Evolutionary conservation across 2,797 vertebrate genomes (phyloP), one percentile per base, ranked within the genome.

Genomic region (Neosilurus hyrtlii): DNA sequence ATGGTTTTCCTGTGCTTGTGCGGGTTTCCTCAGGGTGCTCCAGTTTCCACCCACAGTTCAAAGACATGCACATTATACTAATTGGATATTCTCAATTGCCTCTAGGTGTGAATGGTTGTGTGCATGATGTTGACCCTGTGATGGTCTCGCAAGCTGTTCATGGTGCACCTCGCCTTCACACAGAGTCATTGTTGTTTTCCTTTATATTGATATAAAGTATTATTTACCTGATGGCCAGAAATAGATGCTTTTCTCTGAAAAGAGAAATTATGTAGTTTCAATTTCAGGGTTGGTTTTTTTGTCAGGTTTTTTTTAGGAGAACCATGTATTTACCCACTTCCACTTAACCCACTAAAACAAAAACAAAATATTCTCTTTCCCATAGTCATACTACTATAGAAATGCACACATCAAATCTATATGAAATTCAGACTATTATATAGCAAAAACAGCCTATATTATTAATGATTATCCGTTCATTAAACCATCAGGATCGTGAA

Each of bases 231-330:
- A 72, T 52, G 26, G 70, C n/a, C 14, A 54, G 51, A 72, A 72
- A 72, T 72, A 72, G 70, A 16, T 26, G 1, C 7, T 24, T 1
- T 62, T 62, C 35, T n/a, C 0, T 20, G 43, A 66, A 66, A 79
- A 30, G 61, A 79, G 77, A 54, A 79, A 30, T 66, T 15, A 54
- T 22, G 2, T 20, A 8, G 62, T 66, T 79, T 66, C 49, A 8
- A 0, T 79, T 79, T 66, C 16, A 11, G 20, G n/a, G n/a, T n/a
- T n/a, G n/a, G n/a, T n/a, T n/a, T n/a, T n/a, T n/a, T n/a, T n/a
- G n/a, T n/a, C n/a, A n/a, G n/a, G n/a, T 63, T 65, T 9, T 26
- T 79, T 79, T 79, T 11, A 79, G 77, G 43, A 56, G 63, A 79
- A 66, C 63, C 62, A 67, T 3, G 24, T 15, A 67, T 35, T 79